Evolutionary conservation across 2,113 vertebrate species (phyloP).

Genomic region (Gallinago undulata): DNA sequence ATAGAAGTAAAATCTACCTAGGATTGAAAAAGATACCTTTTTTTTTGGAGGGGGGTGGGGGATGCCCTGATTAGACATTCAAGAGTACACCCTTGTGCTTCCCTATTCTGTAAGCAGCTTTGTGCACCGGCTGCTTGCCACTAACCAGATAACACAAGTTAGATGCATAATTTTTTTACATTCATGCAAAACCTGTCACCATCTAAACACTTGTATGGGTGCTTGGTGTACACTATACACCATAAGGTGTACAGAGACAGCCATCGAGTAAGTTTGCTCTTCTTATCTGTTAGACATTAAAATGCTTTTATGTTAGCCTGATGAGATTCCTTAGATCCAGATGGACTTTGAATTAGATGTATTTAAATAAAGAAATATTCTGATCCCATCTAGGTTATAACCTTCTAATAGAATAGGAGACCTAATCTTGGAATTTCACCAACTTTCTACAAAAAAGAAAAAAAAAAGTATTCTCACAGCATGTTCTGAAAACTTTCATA

Average conservation of each 20-base stretch:
- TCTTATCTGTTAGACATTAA: not conserved
- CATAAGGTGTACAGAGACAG: not conserved
- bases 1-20: not conserved
- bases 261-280: not conserved
- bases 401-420: not conserved
- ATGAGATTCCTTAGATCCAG: not conserved
- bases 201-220: not conserved
- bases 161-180: not conserved
- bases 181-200: not conserved
- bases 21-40: not conserved
- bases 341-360: not conserved
- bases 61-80: not conserved
- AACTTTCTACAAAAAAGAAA: not conserved
- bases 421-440: not conserved
- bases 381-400: not conserved
- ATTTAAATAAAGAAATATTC: not conserved
- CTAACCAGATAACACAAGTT: not conserved
- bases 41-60: accelerated
- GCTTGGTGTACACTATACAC: not conserved
- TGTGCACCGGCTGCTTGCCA: accelerated
- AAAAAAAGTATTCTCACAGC: not conserved
- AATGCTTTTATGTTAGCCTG: not conserved
- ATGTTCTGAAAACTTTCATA: not conserved
- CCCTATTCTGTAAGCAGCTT: not conserved
- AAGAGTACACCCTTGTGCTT: not conserved